Evolutionary conservation across 2,113 vertebrate species (phyloP).

Genomic region (Micromys minutus): DNA sequence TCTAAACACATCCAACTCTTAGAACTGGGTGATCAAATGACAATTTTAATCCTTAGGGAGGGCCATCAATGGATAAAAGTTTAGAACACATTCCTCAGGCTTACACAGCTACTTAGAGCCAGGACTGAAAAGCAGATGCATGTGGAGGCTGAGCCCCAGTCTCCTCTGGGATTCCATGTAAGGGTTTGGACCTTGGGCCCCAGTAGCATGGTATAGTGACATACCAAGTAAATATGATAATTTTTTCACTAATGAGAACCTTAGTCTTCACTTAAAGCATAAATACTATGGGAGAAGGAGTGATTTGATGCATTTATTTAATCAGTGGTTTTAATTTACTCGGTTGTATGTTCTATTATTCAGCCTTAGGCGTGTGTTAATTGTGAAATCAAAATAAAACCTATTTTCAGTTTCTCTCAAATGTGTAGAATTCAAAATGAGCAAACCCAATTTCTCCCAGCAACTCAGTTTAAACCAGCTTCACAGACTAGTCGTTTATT

Average conservation of each 20-base stretch:
- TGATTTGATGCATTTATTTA: conserved; percentile 57
- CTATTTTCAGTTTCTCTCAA: conserved; percentile 59
- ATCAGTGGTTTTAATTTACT: conserved; percentile 67
- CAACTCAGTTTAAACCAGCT: background rate
- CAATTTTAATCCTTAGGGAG: background rate
- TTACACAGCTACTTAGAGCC: background rate
- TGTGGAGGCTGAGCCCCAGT: background rate
- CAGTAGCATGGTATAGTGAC: background rate
- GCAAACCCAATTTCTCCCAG: background rate
- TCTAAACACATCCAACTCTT: conserved; percentile 10
- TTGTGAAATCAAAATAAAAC: conserved; percentile 62
- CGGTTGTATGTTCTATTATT: conserved; percentile 37
- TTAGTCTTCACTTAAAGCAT: conserved; percentile 43
- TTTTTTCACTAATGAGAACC: conserved; percentile 67
- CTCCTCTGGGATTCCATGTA: background rate
- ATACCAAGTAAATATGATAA: background rate
- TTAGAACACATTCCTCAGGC: background rate
- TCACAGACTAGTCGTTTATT: background rate
- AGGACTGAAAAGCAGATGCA: background rate
- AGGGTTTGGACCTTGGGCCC: background rate
- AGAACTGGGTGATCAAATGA: background rate
- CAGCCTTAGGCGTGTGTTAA: conserved; percentile 56
- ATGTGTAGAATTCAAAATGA: conserved; percentile 42
- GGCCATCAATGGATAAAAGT: background rate
- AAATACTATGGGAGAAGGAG: conserved; percentile 34